Evolutionary conservation across 2,113 vertebrate genomes (phyloP).

Genomic region (Solea senegalensis): DNA sequence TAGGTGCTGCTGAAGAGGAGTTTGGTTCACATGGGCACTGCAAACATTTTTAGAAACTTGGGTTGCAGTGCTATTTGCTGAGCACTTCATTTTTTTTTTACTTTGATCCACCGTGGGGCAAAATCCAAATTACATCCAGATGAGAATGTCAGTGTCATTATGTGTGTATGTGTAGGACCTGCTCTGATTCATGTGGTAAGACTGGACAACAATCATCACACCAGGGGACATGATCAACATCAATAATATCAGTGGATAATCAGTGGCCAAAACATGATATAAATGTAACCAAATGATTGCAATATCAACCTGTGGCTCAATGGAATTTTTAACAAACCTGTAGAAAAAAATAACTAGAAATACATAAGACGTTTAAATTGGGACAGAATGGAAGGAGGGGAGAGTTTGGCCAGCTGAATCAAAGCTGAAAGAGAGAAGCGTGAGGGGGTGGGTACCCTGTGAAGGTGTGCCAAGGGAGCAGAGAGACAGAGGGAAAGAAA

Average conservation of each 20-base stretch:
- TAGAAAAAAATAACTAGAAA: not conserved
- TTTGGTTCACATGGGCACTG: not conserved
- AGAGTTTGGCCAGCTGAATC: conserved; percentile 65
- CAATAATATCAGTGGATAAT: not conserved
- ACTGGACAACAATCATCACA: not conserved
- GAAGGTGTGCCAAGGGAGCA: conserved; percentile 74
- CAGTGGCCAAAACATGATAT: not conserved
- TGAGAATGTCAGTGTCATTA: too few species aligned
- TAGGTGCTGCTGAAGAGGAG: conserved; percentile 6
- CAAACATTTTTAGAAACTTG: conserved; percentile 13
- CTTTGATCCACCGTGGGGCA: not conserved
- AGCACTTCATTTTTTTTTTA: not conserved
- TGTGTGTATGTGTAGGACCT: not conserved
- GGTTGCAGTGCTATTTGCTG: not conserved
- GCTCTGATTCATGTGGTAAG: not conserved
- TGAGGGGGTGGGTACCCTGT: conserved; percentile 57
- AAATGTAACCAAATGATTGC: too few species aligned
- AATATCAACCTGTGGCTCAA: too few species aligned
- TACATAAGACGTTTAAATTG: conserved; percentile 76
- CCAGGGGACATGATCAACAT: not conserved
- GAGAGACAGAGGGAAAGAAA: conserved; percentile 27
- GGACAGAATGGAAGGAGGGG: conserved; percentile 59
- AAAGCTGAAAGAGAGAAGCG: conserved; percentile 69
- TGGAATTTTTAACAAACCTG: too few species aligned
- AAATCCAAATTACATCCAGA: not conserved